phyloP scores from a whole-genome alignment of 2,888 invertebrate genomes.

The Pseudococcus jackbeardsleyi region DNA sequence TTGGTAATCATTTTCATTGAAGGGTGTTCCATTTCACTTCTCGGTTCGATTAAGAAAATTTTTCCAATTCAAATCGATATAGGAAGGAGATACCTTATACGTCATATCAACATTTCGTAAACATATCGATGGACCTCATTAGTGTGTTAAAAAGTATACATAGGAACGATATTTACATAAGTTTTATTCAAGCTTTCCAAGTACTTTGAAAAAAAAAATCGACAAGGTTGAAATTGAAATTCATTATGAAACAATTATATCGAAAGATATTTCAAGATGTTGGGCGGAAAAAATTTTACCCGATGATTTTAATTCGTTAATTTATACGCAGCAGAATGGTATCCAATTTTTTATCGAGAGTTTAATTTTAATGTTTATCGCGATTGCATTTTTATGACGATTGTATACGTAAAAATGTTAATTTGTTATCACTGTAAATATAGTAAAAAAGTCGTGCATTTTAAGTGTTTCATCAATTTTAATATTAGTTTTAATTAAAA shows the following conservation, averaged over 20 bases:
- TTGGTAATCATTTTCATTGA: not conserved
- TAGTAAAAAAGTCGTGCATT: not conserved
- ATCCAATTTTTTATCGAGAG: not conserved
- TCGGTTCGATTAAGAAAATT: too few relatives aligned
- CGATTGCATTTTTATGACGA: conserved; percentile 6
- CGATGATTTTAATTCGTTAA: not conserved
- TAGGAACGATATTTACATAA: too few relatives aligned
- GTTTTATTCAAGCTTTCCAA: too few relatives aligned
- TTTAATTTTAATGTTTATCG: conserved; percentile 4
- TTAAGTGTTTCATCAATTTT: conserved; percentile 11
- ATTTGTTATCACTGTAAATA: conserved; percentile 39
- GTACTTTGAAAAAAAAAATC: not conserved
- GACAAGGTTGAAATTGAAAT: not conserved
- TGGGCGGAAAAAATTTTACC: not conserved
- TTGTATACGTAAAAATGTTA: conserved; percentile 18
- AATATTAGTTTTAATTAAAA: not conserved
- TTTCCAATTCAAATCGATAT: too few relatives aligned
- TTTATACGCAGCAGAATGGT: conserved; percentile 24
- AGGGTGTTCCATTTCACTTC: not conserved
- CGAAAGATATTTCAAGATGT: not conserved
- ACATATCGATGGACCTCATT: too few relatives aligned
- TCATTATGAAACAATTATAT: not conserved
- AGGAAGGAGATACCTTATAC: too few relatives aligned
- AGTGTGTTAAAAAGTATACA: too few relatives aligned
- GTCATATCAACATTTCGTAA: too few relatives aligned